Conservation (phyloP, 1,140 invertebrate genomes). For the Diploscapter pachys region DNA sequence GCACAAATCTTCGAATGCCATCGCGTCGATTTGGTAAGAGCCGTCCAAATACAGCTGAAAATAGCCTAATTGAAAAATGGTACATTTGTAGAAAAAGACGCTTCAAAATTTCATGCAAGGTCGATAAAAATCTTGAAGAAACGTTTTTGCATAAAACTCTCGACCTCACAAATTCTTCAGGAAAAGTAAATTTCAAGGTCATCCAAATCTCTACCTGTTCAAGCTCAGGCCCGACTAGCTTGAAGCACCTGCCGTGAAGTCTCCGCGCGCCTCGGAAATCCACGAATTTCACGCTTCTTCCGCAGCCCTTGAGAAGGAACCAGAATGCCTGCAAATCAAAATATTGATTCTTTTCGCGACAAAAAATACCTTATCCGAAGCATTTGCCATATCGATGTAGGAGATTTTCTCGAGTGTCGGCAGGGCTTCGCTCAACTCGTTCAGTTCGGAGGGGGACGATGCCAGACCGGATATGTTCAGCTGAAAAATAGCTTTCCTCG, state of each 20-base stretch:
- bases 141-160: too few relatives aligned
- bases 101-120: too few relatives aligned
- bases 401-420: slow-evolving; percentile 38
- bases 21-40: slow-evolving; percentile 42
- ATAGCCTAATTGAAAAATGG: too few relatives aligned
- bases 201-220: slow-evolving; percentile 38
- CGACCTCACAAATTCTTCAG: too few relatives aligned
- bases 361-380: slow-evolving; percentile 37
- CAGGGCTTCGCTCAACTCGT: slow-evolving; percentile 30
- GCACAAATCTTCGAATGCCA: slow-evolving; percentile 56
- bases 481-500: neutral
- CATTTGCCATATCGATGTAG: slow-evolving; percentile 52
- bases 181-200: neutral
- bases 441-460: slow-evolving; percentile 15
- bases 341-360: neutral
- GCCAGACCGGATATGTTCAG: slow-evolving; percentile 17
- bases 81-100: too few relatives aligned
- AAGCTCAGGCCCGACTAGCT: slow-evolving; percentile 49
- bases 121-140: too few relatives aligned
- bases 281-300: slow-evolving; percentile 37
- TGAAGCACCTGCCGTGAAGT: slow-evolving; percentile 49
- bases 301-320: slow-evolving; percentile 50
- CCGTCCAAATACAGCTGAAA: slow-evolving; percentile 52
- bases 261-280: slow-evolving; percentile 51
- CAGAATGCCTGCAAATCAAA: slow-evolving; percentile 42